A percentile compares a stretch with the other conserved stretches of the same genome.
These are phyloP conservation scores for Lamellibrachia columna DNA, from an alignment of 2,888 invertebrate genomes.

Conservation along the genomic window DNA sequence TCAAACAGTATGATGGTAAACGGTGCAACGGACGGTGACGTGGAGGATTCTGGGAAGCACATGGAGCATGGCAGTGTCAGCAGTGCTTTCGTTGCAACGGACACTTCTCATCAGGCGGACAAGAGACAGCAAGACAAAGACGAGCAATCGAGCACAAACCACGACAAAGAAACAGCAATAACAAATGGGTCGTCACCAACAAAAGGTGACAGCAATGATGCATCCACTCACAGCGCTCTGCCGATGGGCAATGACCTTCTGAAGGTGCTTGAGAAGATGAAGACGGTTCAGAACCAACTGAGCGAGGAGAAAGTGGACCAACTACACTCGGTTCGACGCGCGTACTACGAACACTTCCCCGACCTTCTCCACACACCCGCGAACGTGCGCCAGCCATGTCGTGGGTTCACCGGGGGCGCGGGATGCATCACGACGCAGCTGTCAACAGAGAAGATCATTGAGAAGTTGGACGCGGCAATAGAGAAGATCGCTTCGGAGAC, in stretches of 20 bases:
- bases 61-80: background rate
- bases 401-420: background rate
- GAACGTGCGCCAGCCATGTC: background rate
- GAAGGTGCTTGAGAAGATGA: background rate
- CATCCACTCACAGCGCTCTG: background rate
- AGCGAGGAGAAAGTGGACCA: background rate
- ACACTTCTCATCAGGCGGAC: background rate
- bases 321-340: background rate
- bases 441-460: background rate
- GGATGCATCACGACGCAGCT: background rate
- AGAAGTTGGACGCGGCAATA: constrained; percentile 6
- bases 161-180: background rate
- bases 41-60: background rate
- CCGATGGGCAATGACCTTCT: background rate
- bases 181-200: background rate
- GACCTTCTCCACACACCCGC: background rate
- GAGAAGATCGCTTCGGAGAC: background rate
- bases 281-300: background rate
- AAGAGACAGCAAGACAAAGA: background rate
- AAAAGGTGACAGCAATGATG: background rate
- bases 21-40: background rate
- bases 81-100: background rate
- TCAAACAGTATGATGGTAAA: background rate
- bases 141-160: background rate
- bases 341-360: background rate